phyloP scores from a whole-genome alignment of 2,888 invertebrate genomes.

The Drosophila austrosaltans region DNA sequence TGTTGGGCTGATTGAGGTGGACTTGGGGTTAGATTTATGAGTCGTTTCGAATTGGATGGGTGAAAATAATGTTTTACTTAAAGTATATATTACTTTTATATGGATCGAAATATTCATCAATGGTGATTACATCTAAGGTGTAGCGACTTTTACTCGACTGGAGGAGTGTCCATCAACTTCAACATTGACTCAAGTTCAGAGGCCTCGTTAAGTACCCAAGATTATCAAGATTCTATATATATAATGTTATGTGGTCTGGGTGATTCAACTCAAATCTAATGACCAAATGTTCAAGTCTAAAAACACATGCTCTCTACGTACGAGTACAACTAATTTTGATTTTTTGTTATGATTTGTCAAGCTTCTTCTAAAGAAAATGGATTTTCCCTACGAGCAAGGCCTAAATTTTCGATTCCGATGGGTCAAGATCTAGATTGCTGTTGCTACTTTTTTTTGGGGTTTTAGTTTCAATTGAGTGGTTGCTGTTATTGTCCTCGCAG shows the following conservation, averaged over 20 bases:
- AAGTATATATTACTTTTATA: neutral
- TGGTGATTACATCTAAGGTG: slow-evolving; percentile 6
- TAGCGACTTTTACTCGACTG: neutral
- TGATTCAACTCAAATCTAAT: slow-evolving; percentile 8
- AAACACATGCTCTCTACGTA: slow-evolving; percentile 9
- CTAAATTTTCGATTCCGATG: neutral
- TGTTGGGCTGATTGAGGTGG: slow-evolving; percentile 4
- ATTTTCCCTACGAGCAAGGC: neutral
- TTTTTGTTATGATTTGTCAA: neutral
- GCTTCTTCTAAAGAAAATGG: neutral
- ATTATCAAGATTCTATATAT: neutral
- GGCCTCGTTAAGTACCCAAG: neutral
- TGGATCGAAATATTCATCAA: neutral
- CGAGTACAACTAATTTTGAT: neutral
- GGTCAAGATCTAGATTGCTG: neutral
- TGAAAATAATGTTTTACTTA: neutral
- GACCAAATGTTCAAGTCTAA: slow-evolving; percentile 9
- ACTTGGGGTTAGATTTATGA: slow-evolving; percentile 4
- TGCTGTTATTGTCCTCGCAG: slow-evolving; percentile 21
- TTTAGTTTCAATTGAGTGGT: slow-evolving; percentile 7
- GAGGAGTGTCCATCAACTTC: neutral
- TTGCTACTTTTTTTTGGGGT: neutral
- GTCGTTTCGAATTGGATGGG: slow-evolving; percentile 19
- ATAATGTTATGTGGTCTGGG: neutral
- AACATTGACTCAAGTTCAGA: neutral